phyloP scores from a whole-genome alignment of 2,888 invertebrate genomes.

The Rotaria magnacalcarata region DNA sequence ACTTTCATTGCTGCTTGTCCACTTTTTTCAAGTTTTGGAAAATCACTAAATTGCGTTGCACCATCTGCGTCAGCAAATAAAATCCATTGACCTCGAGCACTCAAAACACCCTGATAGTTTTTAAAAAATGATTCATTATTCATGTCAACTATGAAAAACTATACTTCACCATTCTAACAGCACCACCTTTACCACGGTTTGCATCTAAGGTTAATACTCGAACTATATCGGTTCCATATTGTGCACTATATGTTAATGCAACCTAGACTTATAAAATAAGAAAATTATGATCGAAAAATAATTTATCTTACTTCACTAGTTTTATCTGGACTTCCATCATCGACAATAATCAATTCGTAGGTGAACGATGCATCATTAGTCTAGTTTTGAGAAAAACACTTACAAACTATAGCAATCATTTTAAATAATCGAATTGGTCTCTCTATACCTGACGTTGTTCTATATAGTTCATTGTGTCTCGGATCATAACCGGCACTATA shows the following conservation, averaged over 20 bases:
- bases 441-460: conserved; percentile 64
- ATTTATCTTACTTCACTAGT: conserved; percentile 65
- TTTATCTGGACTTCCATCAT: conserved; percentile 87
- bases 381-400: conserved; percentile 46
- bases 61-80: conserved; percentile 99
- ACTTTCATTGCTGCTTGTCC: neutral
- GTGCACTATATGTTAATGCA: conserved; percentile 71
- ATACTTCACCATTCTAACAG: conserved; percentile 75
- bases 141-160: conserved; percentile 6
- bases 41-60: conserved; percentile 86
- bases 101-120: conserved; percentile 74
- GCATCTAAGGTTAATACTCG: conserved; percentile 76
- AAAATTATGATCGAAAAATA: no score
- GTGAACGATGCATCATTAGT: conserved; percentile 63
- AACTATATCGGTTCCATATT: conserved; percentile 72
- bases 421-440: no score
- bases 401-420: no score
- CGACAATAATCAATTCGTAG: conserved; percentile 90
- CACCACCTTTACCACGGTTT: conserved; percentile 96
- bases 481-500: conserved; percentile 60
- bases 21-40: conserved; percentile 71
- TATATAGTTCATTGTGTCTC: conserved; percentile 78
- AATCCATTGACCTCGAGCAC: conserved; percentile 76
- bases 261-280: conserved; percentile 60
- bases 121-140: conserved; percentile 40